Conservation (phyloP, 1,140 invertebrate genomes). For the Adelges cooleyi region DNA sequence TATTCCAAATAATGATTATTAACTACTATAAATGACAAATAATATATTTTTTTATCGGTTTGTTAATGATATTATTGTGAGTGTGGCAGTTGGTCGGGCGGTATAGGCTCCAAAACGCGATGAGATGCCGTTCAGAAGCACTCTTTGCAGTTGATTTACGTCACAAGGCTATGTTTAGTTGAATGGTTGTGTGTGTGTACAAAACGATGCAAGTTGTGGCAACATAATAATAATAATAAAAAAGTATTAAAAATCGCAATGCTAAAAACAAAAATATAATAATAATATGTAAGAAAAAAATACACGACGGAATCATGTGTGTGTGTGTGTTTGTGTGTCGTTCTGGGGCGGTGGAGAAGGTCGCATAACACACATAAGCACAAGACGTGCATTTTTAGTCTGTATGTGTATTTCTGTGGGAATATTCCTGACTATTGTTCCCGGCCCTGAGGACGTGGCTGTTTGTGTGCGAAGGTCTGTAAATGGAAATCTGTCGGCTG, state of each 20-base stretch:
- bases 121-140: too few relatives aligned
- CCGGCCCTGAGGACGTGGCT: not conserved
- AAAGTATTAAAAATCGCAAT: not conserved
- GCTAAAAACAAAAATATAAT: not conserved
- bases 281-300: not conserved
- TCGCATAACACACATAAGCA: too few relatives aligned
- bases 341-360: too few relatives aligned
- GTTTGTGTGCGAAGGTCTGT: slow-evolving; percentile 5
- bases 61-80: too few relatives aligned
- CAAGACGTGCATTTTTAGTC: too few relatives aligned
- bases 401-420: not conserved
- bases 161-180: slow-evolving; percentile 9
- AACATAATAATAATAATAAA: not conserved
- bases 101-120: too few relatives aligned
- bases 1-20: too few relatives aligned
- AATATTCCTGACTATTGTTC: slow-evolving; percentile 13
- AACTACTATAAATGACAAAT: too few relatives aligned
- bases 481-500: slow-evolving; percentile 12
- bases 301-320: not conserved
- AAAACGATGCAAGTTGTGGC: slow-evolving; percentile 8
- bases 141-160: slow-evolving; percentile 12
- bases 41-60: too few relatives aligned
- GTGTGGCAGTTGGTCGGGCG: too few relatives aligned
- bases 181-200: too few relatives aligned
- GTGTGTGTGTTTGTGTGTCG: too few relatives aligned